Base-by-base conservation (phyloP, 2,888 invertebrate species). In the Erynnis tages region DNA sequence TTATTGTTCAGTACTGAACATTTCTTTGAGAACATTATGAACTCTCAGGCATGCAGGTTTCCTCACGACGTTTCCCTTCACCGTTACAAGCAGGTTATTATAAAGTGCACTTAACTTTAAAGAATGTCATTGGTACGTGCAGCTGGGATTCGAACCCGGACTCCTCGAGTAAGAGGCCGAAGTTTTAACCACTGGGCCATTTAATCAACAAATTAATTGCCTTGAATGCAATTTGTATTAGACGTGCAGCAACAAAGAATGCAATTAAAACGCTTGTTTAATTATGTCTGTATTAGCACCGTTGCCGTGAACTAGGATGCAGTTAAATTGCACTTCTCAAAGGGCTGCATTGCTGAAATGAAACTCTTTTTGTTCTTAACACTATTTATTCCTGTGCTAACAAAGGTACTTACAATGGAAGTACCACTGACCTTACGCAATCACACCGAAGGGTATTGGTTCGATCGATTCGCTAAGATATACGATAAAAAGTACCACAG, bases 261-360 rank as follows among this genome's bases (percentile, higher is more conserved):
- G 6, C 4, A 10, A 40, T 40, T 40, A 40, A 40, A 40, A n/a
- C n/a, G 8, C 23, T 14, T 21, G 25, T 37, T 37, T 19, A 37
- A 8, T 25, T 13, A 14, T 8, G 4, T 4, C 8, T 14, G 13
- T 17, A 11, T 14, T 32, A 14, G 14, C 14, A 32, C 14, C 7
- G 6, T 3, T 4, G 30, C n/a, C 30, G 32, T 32, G 13, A n/a
- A n/a, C n/a, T n/a, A n/a, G n/a, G n/a, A n/a, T n/a, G n/a, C n/a
- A n/a, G n/a, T n/a, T n/a, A n/a, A n/a, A n/a, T 16, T 10, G 2
- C 17, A 35, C n/a, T 16, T 35, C 5, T 16, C 17, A 35, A 35
- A 17, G 8, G 4, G n/a, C 17, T 8, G 16, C n/a, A 4, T 17
- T 2, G 35, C 2, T 5, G 7, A 17, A 5, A 29, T 29, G 17